Percentiles rank a stretch among this genome's conserved stretches.
phyloP scores from a whole-genome alignment of 2,797 vertebrate genomes.

The Numenius phaeopus region DNA sequence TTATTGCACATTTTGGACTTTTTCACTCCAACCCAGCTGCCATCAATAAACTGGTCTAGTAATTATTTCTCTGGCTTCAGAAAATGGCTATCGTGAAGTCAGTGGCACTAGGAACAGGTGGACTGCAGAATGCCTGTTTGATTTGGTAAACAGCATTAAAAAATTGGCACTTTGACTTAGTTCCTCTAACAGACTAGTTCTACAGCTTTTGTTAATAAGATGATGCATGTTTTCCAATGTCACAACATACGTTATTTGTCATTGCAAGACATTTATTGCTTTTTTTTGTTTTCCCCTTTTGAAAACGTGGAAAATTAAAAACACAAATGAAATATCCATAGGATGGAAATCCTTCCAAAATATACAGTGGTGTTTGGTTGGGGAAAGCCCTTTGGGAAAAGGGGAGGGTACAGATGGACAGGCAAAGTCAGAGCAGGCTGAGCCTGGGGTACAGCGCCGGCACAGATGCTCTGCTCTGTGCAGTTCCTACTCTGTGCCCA shows the following conservation, averaged over 20 bases:
- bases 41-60: slow-evolving; percentile 55
- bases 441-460: not conserved
- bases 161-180: slow-evolving; percentile 45
- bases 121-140: slow-evolving; percentile 62
- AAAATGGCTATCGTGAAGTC: slow-evolving; percentile 31
- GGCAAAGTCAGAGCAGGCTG: slow-evolving; percentile 6
- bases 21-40: slow-evolving; percentile 62
- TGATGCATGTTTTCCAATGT: not conserved
- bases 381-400: slow-evolving; percentile 2
- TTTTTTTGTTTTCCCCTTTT: not conserved
- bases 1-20: slow-evolving; percentile 53
- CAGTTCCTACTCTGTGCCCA: not conserved
- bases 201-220: slow-evolving; percentile 36
- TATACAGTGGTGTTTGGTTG: not conserved
- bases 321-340: accelerated
- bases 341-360: not conserved
- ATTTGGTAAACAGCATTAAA: slow-evolving; percentile 69
- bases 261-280: not conserved
- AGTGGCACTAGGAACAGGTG: slow-evolving; percentile 53
- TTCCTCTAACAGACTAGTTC: not conserved
- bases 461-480: slow-evolving; percentile 63
- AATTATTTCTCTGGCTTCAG: slow-evolving; percentile 69
- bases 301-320: not conserved
- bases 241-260: not conserved
- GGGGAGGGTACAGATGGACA: slow-evolving; percentile 14